These are phyloP conservation scores for Creontiades dilutus DNA, from an alignment of 2,888 invertebrate genomes.

Conservation along the genomic window DNA sequence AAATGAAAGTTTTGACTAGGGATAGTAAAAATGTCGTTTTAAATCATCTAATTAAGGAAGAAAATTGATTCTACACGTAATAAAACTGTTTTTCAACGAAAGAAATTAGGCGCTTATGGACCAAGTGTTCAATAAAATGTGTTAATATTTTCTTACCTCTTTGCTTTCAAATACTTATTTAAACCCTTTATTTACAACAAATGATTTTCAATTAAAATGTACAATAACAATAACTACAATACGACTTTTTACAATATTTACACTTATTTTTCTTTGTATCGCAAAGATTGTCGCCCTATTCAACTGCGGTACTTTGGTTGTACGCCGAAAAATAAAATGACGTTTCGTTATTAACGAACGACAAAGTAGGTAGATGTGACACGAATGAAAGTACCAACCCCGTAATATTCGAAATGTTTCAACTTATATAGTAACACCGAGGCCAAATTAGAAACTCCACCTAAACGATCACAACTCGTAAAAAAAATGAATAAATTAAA, in stretches of 20 bases:
- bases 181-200: constrained; percentile 23
- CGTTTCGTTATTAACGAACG: neutral
- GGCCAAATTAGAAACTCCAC: neutral
- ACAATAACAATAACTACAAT: constrained; percentile 24
- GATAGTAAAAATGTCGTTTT: neutral
- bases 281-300: constrained; percentile 1
- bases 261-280: neutral
- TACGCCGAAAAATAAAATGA: neutral
- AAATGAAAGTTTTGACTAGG: constrained; percentile 32
- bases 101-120: neutral
- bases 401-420: neutral
- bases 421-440: neutral
- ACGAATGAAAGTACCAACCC: neutral
- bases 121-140: neutral
- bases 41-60: neutral
- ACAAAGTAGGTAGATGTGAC: neutral
- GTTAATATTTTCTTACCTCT: neutral
- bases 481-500: too few species aligned
- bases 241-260: constrained; percentile 20
- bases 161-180: neutral
- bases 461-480: too few species aligned
- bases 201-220: neutral
- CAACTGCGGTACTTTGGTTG: neutral
- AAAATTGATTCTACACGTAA: neutral
- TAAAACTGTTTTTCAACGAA: neutral